Evolutionary conservation across 2,113 vertebrate species (phyloP).

Genomic region (Ranitomeya variabilis): DNA sequence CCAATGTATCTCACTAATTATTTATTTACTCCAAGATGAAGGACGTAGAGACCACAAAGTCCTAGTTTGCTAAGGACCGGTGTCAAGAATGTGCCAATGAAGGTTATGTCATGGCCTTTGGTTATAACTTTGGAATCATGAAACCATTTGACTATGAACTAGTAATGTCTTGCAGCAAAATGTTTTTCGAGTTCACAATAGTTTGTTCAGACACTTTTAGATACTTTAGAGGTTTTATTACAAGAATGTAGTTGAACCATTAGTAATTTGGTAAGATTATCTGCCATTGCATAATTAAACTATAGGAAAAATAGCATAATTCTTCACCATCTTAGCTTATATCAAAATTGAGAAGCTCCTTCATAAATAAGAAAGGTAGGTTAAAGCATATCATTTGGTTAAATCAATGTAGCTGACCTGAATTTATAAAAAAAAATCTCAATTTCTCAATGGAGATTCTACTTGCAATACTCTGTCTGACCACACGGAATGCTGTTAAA

Average conservation of each 20-base stretch:
- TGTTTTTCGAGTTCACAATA: conserved; percentile 7
- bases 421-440: not conserved
- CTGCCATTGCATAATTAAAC: not conserved
- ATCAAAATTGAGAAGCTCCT: not conserved
- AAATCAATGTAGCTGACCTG: not conserved
- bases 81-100: not conserved
- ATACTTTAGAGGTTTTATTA: conserved; percentile 13
- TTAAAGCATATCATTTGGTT: not conserved
- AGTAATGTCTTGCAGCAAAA: conserved; percentile 13
- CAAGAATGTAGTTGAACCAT: not conserved
- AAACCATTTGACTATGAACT: not conserved
- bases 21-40: not conserved
- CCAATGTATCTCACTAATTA: not conserved
- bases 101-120: not conserved
- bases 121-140: not conserved
- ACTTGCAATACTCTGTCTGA: not conserved
- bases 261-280: not conserved
- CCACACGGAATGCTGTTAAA: not conserved
- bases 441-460: not conserved
- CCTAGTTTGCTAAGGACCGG: not conserved
- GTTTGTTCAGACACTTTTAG: not conserved
- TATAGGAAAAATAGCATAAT: not conserved
- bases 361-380: not conserved
- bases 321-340: not conserved
- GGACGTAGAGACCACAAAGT: not conserved